These are phyloP conservation scores for Okapia johnstoni DNA, from an alignment of 2,113 vertebrate species.

Conservation along the genomic window DNA sequence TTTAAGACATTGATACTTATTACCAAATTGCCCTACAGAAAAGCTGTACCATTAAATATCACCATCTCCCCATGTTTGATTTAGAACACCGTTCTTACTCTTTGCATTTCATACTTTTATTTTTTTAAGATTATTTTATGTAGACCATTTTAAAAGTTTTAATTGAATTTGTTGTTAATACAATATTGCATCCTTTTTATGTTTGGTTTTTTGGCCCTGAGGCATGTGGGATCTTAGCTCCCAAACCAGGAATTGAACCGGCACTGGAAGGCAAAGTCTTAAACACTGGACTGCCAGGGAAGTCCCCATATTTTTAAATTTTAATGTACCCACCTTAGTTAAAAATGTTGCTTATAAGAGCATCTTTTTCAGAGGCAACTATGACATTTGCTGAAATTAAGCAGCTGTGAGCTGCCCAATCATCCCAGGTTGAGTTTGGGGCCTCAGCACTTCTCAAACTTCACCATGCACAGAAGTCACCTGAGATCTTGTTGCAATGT, in stretches of 20 bases:
- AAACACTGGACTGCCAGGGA: not conserved
- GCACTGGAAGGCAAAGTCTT: not conserved
- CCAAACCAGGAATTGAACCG: not conserved
- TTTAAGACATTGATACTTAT: not conserved
- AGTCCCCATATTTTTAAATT: not conserved
- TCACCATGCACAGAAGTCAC: not conserved
- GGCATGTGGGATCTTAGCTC: not conserved
- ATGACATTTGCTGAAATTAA: not conserved
- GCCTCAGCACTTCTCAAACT: not conserved
- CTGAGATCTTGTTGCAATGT: not conserved
- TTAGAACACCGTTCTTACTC: not conserved
- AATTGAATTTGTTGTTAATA: not conserved
- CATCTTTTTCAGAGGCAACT: not conserved
- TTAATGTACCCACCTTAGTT: not conserved
- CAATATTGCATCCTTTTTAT: not conserved
- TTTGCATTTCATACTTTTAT: not conserved
- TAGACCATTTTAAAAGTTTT: not conserved
- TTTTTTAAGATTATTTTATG: not conserved
- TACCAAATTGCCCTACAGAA: not conserved
- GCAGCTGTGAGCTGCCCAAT: not conserved
- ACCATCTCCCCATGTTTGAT: not conserved
- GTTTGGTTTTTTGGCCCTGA: not conserved
- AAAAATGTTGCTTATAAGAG: not conserved
- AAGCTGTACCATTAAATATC: not conserved
- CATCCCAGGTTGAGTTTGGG: not conserved